Percentiles rank a stretch among this genome's conserved stretches.
Evolutionary conservation across 2,888 invertebrate genomes (phyloP).

Genomic region (Nomada flava): DNA sequence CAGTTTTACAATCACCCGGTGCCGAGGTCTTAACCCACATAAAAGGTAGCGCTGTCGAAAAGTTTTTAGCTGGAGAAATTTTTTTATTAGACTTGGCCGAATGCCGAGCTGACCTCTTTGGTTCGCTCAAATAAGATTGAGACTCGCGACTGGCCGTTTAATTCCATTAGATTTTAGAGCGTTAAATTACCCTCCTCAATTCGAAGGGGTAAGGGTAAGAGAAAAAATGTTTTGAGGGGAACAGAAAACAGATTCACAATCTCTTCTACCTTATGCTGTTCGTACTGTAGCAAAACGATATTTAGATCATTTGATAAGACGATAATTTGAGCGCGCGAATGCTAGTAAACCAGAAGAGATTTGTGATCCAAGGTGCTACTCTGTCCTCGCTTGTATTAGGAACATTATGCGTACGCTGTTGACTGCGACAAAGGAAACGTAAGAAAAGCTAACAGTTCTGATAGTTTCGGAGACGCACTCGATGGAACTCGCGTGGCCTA

Average conservation of each 20-base stretch:
- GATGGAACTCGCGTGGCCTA: slow-evolving; percentile 68
- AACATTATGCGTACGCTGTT: slow-evolving; percentile 36
- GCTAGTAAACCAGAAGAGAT: slow-evolving; percentile 43
- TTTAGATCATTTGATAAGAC: slow-evolving; percentile 21
- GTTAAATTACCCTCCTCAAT: slow-evolving; percentile 21
- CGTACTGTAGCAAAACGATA: slow-evolving; percentile 19
- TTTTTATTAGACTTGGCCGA: slow-evolving; percentile 4
- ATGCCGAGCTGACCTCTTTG: background rate
- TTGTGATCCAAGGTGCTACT: slow-evolving; percentile 53
- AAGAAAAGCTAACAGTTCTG: slow-evolving; percentile 1
- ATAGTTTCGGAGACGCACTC: slow-evolving; percentile 52
- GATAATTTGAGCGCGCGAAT: slow-evolving; percentile 1
- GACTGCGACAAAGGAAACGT: slow-evolving; percentile 17
- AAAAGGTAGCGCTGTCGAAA: slow-evolving; percentile 70
- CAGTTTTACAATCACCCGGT: slow-evolving; percentile 77
- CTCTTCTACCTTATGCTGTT: slow-evolving; percentile 40
- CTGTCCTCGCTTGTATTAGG: slow-evolving; percentile 45
- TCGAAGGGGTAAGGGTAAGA: background rate
- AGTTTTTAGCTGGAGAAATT: slow-evolving; percentile 59
- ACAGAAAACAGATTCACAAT: slow-evolving; percentile 36
- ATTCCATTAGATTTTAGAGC: slow-evolving; percentile 40
- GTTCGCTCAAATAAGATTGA: background rate
- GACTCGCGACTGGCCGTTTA: slow-evolving; percentile 13
- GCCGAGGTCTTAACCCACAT: slow-evolving; percentile 78
- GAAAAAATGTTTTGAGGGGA: slow-evolving; percentile 13